These are phyloP conservation scores for Poecilia latipinna DNA, from an alignment of 2,113 vertebrate genomes.

Conservation along the genomic window DNA sequence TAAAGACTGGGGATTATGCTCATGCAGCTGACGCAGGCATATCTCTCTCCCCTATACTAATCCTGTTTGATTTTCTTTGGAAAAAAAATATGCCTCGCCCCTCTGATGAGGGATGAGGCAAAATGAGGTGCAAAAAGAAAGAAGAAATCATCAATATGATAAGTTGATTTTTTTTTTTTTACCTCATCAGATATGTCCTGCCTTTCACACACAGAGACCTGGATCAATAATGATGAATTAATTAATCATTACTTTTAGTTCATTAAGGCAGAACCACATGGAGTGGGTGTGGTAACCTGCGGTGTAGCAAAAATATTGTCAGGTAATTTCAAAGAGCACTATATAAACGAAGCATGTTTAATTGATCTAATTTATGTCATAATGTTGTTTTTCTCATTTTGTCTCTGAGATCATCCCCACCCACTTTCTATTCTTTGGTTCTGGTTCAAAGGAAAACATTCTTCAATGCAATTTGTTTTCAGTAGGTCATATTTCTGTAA, in stretches of 20 bases:
- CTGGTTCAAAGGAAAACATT: neutral
- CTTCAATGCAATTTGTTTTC: neutral
- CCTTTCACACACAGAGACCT: slow-evolving; percentile 2
- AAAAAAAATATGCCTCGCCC: slow-evolving; percentile 32
- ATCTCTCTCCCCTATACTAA: slow-evolving; percentile 56
- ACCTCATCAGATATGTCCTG: slow-evolving; percentile 20
- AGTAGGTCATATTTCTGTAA: slow-evolving; percentile 1
- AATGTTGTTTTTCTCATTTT: neutral
- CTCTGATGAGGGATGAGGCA: slow-evolving; percentile 8
- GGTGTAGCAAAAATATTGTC: slow-evolving; percentile 6
- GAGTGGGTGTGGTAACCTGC: slow-evolving; percentile 7
- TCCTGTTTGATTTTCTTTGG: slow-evolving; percentile 75
- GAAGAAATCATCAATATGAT: slow-evolving; percentile 57
- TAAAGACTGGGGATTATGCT: slow-evolving; percentile 71
- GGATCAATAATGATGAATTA: slow-evolving; percentile 16
- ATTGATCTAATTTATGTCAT: slow-evolving; percentile 12
- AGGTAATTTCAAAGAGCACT: neutral
- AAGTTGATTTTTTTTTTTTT: slow-evolving; percentile 25
- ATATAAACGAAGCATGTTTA: neutral
- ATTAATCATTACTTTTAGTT: slow-evolving; percentile 17
- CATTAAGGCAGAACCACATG: slow-evolving; percentile 20
- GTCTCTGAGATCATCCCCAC: neutral
- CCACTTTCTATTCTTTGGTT: neutral
- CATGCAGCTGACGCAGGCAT: slow-evolving; percentile 67
- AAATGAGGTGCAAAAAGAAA: slow-evolving; percentile 49